Evolutionary conservation across 2,797 vertebrate species (phyloP).

Genomic region (Kryptopterus vitreolus): DNA sequence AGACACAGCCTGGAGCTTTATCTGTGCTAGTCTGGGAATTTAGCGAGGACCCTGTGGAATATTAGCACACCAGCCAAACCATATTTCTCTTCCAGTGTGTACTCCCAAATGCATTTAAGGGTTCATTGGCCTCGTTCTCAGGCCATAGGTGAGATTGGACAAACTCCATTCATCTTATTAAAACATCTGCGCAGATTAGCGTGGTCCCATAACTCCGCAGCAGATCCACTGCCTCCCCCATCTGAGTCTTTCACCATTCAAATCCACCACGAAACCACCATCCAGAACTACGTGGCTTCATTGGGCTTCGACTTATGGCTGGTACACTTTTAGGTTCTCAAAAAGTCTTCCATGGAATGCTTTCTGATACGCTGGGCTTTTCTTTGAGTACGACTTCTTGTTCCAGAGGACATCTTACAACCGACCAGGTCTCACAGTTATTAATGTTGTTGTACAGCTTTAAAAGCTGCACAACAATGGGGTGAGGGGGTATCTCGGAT

Average conservation of each 20-base stretch:
- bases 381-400: not conserved
- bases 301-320: constrained; percentile 64
- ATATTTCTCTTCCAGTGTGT: constrained; percentile 54
- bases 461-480: no score
- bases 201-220: constrained; percentile 42
- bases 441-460: no score
- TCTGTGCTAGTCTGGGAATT: constrained; percentile 52
- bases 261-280: constrained; percentile 61
- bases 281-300: constrained; percentile 55
- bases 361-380: not conserved
- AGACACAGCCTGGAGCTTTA: constrained; percentile 32
- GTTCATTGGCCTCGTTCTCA: constrained; percentile 59
- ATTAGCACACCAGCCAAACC: constrained; percentile 49
- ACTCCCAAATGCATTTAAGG: constrained; percentile 63
- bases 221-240: not conserved
- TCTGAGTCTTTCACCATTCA: constrained; percentile 63
- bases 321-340: not conserved
- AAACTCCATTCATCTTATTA: constrained; percentile 51
- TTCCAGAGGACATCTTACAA: not conserved
- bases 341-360: not conserved
- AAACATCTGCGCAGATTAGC: constrained; percentile 56
- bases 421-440: not conserved
- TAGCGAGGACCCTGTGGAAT: constrained; percentile 39
- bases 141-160: constrained; percentile 42
- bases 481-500: no score